Conservation (phyloP, 2,888 invertebrate species). For the Steromphala cineraria region DNA sequence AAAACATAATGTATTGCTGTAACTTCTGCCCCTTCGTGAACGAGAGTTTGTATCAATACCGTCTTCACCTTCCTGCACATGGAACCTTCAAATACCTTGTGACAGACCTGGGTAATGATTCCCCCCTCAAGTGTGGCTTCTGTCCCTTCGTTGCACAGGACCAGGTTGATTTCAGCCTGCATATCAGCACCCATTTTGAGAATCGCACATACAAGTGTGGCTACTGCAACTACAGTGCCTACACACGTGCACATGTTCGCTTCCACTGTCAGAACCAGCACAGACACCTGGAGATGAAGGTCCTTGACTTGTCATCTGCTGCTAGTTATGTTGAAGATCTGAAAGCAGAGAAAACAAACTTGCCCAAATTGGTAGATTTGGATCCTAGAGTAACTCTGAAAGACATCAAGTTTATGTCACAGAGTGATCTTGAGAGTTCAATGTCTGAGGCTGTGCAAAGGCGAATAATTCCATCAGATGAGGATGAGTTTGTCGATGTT, state of each 20-base stretch:
- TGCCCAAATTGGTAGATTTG: slow-evolving; percentile 31
- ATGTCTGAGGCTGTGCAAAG: background rate
- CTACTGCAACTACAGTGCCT: slow-evolving; percentile 49
- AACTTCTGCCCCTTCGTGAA: slow-evolving; percentile 43
- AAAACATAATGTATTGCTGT: slow-evolving; percentile 40
- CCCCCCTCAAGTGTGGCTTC: slow-evolving; percentile 54
- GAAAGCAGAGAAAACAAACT: slow-evolving; percentile 10
- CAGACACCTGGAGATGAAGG: slow-evolving; percentile 34
- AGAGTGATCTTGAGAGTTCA: background rate
- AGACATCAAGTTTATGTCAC: background rate
- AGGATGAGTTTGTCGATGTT: background rate
- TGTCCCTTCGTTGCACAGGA: slow-evolving; percentile 50
- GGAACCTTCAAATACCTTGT: slow-evolving; percentile 44
- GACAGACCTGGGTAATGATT: slow-evolving; percentile 40
- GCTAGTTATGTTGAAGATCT: background rate
- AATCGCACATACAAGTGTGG: slow-evolving; percentile 51
- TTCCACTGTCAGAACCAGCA: slow-evolving; percentile 38
- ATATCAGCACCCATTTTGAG: slow-evolving; percentile 51
- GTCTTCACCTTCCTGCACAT: slow-evolving; percentile 54
- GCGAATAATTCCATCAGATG: background rate
- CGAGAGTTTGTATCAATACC: slow-evolving; percentile 51
- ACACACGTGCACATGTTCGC: slow-evolving; percentile 31
- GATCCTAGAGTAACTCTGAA: slow-evolving; percentile 27
- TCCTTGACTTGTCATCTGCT: slow-evolving; percentile 6
- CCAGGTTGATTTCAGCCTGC: slow-evolving; percentile 50